These are phyloP conservation scores for Cynopterus sphinx DNA, from an alignment of 2,797 vertebrate genomes.

Conservation along the genomic window DNA sequence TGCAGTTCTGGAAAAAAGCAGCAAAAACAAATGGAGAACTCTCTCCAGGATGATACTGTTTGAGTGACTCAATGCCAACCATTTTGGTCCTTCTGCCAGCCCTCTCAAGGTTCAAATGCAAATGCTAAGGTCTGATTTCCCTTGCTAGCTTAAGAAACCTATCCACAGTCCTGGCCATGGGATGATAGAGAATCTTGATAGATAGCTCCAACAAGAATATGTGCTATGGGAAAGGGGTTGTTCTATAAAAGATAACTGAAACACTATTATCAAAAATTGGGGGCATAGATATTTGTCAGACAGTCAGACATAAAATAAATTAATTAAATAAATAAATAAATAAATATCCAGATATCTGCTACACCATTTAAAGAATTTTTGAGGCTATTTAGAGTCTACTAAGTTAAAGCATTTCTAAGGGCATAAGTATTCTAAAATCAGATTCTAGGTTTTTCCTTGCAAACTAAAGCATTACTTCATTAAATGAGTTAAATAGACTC, in stretches of 20 bases:
- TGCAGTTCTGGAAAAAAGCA: neutral
- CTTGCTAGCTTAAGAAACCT: neutral
- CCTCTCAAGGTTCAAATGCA: neutral
- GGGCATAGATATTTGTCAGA: neutral
- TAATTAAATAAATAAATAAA: no score
- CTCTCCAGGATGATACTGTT: neutral
- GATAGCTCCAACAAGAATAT: neutral
- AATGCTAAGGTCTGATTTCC: neutral
- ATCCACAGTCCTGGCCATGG: neutral
- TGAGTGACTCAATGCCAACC: neutral
- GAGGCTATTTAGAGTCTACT: neutral
- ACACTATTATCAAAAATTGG: neutral
- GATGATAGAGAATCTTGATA: neutral
- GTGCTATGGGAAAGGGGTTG: neutral
- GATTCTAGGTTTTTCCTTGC: neutral
- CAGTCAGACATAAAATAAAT: no score
- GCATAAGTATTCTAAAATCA: conserved; percentile 5
- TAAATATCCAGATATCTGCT: neutral
- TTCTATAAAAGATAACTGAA: neutral
- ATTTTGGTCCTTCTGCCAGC: neutral
- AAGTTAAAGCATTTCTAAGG: neutral
- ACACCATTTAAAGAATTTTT: neutral
- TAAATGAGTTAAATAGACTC: neutral
- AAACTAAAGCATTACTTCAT: conserved; percentile 25
- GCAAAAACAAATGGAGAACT: neutral